phyloP scores from a whole-genome alignment of 2,888 invertebrate genomes.

The Melanargia galathea region DNA sequence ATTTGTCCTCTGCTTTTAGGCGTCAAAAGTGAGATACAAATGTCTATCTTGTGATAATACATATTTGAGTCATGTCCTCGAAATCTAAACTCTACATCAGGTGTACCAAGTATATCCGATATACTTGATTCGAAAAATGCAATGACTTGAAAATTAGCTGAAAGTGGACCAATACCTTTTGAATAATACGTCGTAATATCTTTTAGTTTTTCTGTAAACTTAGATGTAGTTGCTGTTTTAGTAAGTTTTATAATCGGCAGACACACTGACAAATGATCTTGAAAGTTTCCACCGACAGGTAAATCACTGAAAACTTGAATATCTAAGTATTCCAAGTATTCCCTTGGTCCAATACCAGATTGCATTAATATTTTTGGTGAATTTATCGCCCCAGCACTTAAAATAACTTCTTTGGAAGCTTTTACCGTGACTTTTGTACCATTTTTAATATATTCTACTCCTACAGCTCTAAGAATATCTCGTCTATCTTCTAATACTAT shows the following conservation, averaged over 20 bases:
- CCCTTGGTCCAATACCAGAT: constrained; percentile 72
- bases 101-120: constrained; percentile 67
- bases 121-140: constrained; percentile 68
- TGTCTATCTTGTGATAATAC: constrained; percentile 73
- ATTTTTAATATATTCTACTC: constrained; percentile 69
- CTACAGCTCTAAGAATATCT: constrained; percentile 54
- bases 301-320: constrained; percentile 62
- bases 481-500: constrained; percentile 57
- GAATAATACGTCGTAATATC: constrained; percentile 71
- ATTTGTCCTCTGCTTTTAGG: constrained; percentile 74
- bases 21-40: constrained; percentile 70
- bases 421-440: constrained; percentile 62
- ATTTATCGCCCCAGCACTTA: constrained; percentile 73
- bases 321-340: constrained; percentile 73
- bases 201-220: constrained; percentile 68
- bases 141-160: constrained; percentile 74
- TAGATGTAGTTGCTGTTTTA: constrained; percentile 62
- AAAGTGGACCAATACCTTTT: constrained; percentile 68
- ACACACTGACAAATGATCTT: constrained; percentile 75
- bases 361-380: constrained; percentile 74
- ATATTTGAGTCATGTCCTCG: constrained; percentile 75
- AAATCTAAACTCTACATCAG: constrained; percentile 73
- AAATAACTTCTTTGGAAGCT: constrained; percentile 66
- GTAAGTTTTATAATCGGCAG: constrained; percentile 68
- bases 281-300: constrained; percentile 73